Evolutionary conservation across 2,888 invertebrate species (phyloP).

Genomic region (Thalpophila matura): DNA sequence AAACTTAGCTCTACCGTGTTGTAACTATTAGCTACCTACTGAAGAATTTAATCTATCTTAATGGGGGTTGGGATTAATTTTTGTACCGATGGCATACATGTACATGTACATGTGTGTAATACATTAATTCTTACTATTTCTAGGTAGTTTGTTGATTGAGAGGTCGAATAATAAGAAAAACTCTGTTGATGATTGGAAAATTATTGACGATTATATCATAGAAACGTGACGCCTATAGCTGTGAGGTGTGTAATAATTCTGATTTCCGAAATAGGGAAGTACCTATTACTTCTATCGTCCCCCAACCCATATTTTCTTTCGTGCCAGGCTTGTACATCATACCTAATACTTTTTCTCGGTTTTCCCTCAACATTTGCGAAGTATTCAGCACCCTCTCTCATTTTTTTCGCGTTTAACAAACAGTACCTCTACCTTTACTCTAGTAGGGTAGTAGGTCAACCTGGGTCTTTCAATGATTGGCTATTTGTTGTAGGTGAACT

Average conservation of each 20-base stretch:
- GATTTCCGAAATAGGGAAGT: slow-evolving; percentile 7
- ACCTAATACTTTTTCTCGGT: slow-evolving; percentile 21
- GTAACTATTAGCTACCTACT: neutral
- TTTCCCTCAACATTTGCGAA: slow-evolving; percentile 33
- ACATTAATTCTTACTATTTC: too few relatives aligned
- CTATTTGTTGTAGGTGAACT: slow-evolving; percentile 11
- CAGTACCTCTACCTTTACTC: neutral
- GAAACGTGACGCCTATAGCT: too few relatives aligned
- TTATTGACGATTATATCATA: neutral
- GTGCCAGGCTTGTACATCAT: slow-evolving; percentile 20
- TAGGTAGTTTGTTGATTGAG: too few relatives aligned
- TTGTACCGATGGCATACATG: too few relatives aligned
- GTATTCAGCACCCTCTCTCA: slow-evolving; percentile 22
- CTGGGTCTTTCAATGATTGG: neutral
- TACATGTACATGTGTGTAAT: too few relatives aligned
- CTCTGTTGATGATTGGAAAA: too few relatives aligned
- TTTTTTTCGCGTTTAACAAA: slow-evolving; percentile 17
- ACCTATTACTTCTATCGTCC: slow-evolving; percentile 22
- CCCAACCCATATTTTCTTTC: slow-evolving; percentile 15
- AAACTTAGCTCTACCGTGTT: slow-evolving; percentile 3
- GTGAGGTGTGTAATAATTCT: neutral
- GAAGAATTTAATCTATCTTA: neutral
- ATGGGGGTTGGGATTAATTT: too few relatives aligned
- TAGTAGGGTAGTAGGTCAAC: neutral
- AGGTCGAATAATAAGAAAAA: too few relatives aligned